Conservation (phyloP, 2,113 vertebrate species). For the Phalacrocorax brasilianus region DNA sequence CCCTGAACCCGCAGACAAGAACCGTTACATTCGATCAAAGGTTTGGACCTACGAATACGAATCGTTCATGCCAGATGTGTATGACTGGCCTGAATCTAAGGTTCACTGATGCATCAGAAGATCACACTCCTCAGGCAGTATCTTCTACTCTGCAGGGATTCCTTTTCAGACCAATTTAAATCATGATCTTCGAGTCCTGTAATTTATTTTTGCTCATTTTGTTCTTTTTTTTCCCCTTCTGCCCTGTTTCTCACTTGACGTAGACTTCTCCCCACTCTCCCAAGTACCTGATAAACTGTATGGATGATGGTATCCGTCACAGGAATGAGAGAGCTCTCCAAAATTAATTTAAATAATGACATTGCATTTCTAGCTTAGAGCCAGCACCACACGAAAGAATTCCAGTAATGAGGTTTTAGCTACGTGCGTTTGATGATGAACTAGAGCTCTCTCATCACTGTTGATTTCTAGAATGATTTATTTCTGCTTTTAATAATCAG, state of each 20-base stretch:
- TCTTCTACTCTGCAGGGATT: conserved; percentile 54
- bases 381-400: background rate
- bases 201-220: conserved; percentile 4
- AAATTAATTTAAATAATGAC: background rate
- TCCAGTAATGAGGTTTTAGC: background rate
- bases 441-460: background rate
- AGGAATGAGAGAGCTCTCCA: background rate
- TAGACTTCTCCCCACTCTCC: background rate
- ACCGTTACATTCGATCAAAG: conserved; percentile 79
- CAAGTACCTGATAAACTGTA: background rate
- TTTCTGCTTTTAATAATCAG: conserved; percentile 42
- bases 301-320: background rate
- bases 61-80: conserved; percentile 91
- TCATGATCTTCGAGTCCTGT: background rate
- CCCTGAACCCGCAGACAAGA: conserved; percentile 91
- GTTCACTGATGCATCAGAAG: conserved; percentile 22
- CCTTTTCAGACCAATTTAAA: background rate
- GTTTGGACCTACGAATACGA: conserved; percentile 90
- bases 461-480: background rate
- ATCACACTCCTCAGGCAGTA: background rate
- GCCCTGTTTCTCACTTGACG: background rate
- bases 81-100: conserved; percentile 88
- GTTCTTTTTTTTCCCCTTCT: background rate
- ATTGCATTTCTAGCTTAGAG: background rate
- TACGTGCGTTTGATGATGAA: fast-evolving